Conservation (phyloP, 2,888 invertebrate genomes). For the Salpingus planirostris region DNA sequence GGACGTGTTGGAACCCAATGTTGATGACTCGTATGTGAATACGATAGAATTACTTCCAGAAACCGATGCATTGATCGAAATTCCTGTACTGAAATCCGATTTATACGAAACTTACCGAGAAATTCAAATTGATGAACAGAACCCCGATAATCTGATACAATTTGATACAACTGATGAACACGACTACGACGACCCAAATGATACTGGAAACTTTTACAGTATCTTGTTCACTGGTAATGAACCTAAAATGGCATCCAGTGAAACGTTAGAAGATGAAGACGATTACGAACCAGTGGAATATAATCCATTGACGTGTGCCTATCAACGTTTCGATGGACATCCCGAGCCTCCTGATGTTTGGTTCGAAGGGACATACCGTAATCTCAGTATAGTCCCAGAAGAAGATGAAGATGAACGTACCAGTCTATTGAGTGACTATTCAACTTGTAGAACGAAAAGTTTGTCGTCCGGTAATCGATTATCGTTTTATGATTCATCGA, state of each 20-base stretch:
- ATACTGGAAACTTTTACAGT: slow-evolving; percentile 16
- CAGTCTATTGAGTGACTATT: slow-evolving; percentile 28
- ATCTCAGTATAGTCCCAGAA: slow-evolving; percentile 40
- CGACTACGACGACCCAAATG: slow-evolving; percentile 19
- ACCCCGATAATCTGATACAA: neutral
- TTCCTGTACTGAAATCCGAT: slow-evolving; percentile 37
- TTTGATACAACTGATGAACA: slow-evolving; percentile 14
- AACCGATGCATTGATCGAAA: slow-evolving; percentile 38
- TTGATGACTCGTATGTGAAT: slow-evolving; percentile 28
- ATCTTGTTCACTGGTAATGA: neutral
- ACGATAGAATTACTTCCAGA: slow-evolving; percentile 36
- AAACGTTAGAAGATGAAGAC: slow-evolving; percentile 28
- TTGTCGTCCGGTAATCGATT: slow-evolving; percentile 8
- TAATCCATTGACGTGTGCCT: slow-evolving; percentile 16
- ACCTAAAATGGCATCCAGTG: slow-evolving; percentile 28
- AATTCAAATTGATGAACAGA: slow-evolving; percentile 16
- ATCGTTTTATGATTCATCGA: slow-evolving; percentile 7
- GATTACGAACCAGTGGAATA: slow-evolving; percentile 35
- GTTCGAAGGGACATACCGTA: slow-evolving; percentile 40
- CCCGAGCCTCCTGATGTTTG: slow-evolving; percentile 32
- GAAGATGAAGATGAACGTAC: slow-evolving; percentile 38
- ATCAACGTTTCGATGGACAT: slow-evolving; percentile 19
- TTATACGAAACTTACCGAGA: slow-evolving; percentile 33
- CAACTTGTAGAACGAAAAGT: slow-evolving; percentile 17
- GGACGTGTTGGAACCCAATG: slow-evolving; percentile 24